Percentiles rank a stretch among this genome's conserved stretches.
Evolutionary conservation across 2,888 invertebrate species (phyloP).

Genomic region (Xanthia togata): DNA sequence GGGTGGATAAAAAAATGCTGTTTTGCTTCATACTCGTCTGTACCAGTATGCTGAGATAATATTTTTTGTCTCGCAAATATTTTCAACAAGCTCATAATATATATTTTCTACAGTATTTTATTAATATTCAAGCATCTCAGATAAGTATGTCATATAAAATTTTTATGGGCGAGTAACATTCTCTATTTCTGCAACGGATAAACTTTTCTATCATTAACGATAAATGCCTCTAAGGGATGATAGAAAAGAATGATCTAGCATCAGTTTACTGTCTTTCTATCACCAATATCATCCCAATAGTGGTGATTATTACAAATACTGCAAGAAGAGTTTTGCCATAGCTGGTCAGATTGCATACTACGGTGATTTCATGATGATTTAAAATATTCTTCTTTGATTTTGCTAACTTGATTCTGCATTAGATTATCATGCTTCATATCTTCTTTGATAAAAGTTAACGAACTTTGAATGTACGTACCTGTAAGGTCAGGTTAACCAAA

Average conservation of each 20-base stretch:
- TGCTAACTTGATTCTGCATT: background rate
- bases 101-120: conserved; percentile 16
- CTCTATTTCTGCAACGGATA: background rate
- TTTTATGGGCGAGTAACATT: background rate
- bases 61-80: conserved; percentile 27
- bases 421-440: conserved; percentile 9
- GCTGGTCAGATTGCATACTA: background rate
- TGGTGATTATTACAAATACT: too few species aligned
- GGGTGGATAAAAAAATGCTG: conserved; percentile 52
- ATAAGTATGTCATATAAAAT: conserved; percentile 10
- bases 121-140: conserved; percentile 33
- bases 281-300: background rate
- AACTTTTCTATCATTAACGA: background rate
- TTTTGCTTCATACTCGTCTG: conserved; percentile 40
- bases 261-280: background rate
- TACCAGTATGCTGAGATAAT: conserved; percentile 27
- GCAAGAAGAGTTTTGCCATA: too few species aligned
- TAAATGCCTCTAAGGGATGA: background rate
- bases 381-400: background rate
- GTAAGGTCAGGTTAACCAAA: conserved; percentile 39
- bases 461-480: conserved; percentile 25
- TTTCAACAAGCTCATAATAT: conserved; percentile 28
- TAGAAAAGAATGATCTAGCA: background rate
- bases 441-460: conserved; percentile 36
- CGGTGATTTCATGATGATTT: background rate